A percentile compares a stretch with the other conserved stretches of the same genome.
Evolutionary conservation across 2,888 invertebrate species (phyloP).

Genomic region (Aproaerema taeniolella): DNA sequence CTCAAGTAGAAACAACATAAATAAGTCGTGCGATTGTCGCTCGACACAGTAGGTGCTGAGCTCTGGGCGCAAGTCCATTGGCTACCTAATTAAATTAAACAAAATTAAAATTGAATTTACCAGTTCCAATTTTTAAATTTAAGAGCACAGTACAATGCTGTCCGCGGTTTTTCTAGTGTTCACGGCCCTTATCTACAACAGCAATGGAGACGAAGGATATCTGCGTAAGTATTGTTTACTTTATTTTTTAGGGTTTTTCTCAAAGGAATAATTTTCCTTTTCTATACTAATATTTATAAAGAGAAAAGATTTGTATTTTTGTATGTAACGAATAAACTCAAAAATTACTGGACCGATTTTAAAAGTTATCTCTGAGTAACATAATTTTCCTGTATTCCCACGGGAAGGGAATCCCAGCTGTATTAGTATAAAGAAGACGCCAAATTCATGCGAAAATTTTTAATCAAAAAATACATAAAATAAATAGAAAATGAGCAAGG

Average conservation of each 20-base stretch:
- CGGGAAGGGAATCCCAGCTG: no score
- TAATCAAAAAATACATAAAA: no score
- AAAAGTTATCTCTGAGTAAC: no score
- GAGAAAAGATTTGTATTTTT: no score
- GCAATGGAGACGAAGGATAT: slow-evolving; percentile 31
- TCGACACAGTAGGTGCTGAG: slow-evolving; percentile 45
- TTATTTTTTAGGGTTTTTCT: neutral
- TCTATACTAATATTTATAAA: no score
- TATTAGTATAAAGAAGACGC: no score
- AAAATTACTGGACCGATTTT: no score
- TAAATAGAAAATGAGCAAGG: no score
- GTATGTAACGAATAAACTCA: no score
- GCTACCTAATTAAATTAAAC: slow-evolving; percentile 15
- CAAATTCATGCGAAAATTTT: no score
- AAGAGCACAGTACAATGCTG: slow-evolving; percentile 38
- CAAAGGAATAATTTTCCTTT: no score
- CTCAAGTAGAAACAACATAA: slow-evolving; percentile 39
- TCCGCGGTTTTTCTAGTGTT: slow-evolving; percentile 36
- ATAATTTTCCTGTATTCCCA: no score
- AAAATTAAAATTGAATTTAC: neutral
- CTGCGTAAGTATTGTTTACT: slow-evolving; percentile 45
- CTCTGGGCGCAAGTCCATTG: slow-evolving; percentile 36
- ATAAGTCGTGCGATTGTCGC: slow-evolving; percentile 36
- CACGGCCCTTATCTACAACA: slow-evolving; percentile 30
- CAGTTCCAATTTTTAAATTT: neutral